Base-by-base conservation (phyloP, 2,888 invertebrate genomes). In the Harmothoe impar region DNA sequence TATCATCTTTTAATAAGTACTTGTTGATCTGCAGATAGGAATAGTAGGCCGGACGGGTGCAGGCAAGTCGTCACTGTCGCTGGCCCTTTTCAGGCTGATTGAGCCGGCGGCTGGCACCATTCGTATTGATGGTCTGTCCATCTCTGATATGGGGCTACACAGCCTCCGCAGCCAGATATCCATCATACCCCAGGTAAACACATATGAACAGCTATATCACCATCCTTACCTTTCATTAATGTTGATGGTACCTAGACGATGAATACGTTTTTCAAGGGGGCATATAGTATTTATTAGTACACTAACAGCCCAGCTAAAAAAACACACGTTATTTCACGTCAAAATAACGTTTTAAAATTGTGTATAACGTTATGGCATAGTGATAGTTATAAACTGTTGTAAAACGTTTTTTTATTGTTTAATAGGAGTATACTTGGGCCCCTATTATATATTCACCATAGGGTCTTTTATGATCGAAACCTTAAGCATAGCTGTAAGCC, bases 1-100 rank as follows among this genome's bases (percentile, higher is more conserved):
- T n/a, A n/a, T n/a, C n/a, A n/a, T n/a, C n/a, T n/a, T n/a, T n/a
- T n/a, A n/a, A n/a, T n/a, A n/a, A n/a, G n/a, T n/a, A n/a, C n/a
- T n/a, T n/a, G n/a, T 62, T 20, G 3, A 5, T 62, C 5, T 62
- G 25, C 43, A 94, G 94, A 91, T 95, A 89, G 94, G 94, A 17
- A 94, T 95, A 43, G 94, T 94, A 1, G 95, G 95, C 43, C 92
- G 95, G 25, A 94, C 95, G 35, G 95, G 95, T 31, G 94, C 94
- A 15, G 95, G 95, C 7, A 95, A 95, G 90, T 94, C 94, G 0
- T 94, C 94, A 12, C 91, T 95, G 56, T 94, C 94, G 1, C 91
- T 94, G 35, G 94, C 93, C 10, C 90, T 95, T 89, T 94, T 95
- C 91, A 93, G 95, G 72, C 92, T 95, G 68, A 93, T 95, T 56